Evolutionary conservation across 1,140 invertebrate genomes (phyloP), one percentile per base, ranked within the genome.

Genomic region (Heliconius eleuchia): DNA sequence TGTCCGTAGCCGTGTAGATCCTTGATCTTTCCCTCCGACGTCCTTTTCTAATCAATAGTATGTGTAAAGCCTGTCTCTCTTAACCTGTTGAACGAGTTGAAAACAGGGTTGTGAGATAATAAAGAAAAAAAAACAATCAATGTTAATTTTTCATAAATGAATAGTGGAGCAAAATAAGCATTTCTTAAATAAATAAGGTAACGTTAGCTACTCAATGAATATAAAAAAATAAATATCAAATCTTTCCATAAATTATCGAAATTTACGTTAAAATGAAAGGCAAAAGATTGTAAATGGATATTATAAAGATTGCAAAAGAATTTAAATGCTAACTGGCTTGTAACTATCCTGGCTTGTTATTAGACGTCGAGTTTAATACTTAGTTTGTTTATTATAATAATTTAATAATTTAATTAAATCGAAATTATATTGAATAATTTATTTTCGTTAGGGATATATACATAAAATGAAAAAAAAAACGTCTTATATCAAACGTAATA

Each of bases 1-100:
- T 80, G 78, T 80, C 50, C 70, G 50, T 77, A 50, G n/a, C n/a
- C 23, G 60, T 57, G 73, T 74, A 74, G 80, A 82, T 83, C 78
- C 73, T 82, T 78, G 78, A 83, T 79, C 78, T 77, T 79, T 82
- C 71, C 80, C 74, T 78, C 76, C 74, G 77, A 80, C 76, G 76
- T 83, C 79, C 82, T 78, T 81, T 71, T 83, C 80, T 83, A 80
- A 82, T 81, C 76, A 46, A 76, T 73, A 73, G 78, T 55, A 60
- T 57, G 46, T 30, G 46, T 77, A 37, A 75, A 78, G 76, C 73
- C 81, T 76, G 77, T 82, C 82, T 78, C 82, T 83, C 77, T 83
- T 73, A 52, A 81, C 78, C 76, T 78, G 79, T 60, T 77, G 78
- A 71, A 82, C 78, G 78, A 55, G 83, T 82, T 55, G 76, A 39